Evolutionary conservation across 1,140 invertebrate genomes (phyloP).

Genomic region (Luehdorfia chinensis): DNA sequence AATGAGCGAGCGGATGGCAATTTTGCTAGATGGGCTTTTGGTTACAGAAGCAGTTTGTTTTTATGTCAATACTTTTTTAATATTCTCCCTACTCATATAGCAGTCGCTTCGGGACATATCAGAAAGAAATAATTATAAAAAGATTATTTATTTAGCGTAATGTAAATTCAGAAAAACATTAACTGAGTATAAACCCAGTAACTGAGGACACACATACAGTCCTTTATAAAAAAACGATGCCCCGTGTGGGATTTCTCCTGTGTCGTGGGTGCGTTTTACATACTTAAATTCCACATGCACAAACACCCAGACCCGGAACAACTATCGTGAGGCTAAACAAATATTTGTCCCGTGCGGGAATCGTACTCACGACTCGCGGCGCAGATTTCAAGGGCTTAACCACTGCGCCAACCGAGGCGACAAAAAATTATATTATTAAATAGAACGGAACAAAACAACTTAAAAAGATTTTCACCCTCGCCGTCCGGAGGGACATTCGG

Average conservation of each 20-base stretch:
- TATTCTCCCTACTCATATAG: conserved; percentile 24
- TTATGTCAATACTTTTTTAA: conserved; percentile 59
- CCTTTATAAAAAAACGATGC: too few species aligned
- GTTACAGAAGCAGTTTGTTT: conserved; percentile 52
- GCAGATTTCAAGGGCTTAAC: too few species aligned
- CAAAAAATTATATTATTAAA: too few species aligned
- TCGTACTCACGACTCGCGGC: too few species aligned
- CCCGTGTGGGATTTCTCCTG: too few species aligned
- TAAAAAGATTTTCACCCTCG: neutral
- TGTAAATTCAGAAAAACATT: too few species aligned
- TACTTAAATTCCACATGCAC: too few species aligned
- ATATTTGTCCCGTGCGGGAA: too few species aligned
- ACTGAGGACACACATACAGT: neutral
- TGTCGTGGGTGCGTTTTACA: too few species aligned
- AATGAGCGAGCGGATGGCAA: conserved; percentile 73
- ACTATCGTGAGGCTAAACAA: too few species aligned
- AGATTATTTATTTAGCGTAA: neutral
- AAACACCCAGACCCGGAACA: too few species aligned
- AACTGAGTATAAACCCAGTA: neutral
- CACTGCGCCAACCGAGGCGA: too few species aligned
- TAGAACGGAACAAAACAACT: neutral
- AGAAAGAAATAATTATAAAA: neutral
- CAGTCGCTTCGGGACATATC: conserved; percentile 1
- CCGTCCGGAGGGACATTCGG: neutral
- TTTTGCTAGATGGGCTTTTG: conserved; percentile 71